Conservation (phyloP, 92 coral and sea anemone species). For the Porites rus region DNA sequence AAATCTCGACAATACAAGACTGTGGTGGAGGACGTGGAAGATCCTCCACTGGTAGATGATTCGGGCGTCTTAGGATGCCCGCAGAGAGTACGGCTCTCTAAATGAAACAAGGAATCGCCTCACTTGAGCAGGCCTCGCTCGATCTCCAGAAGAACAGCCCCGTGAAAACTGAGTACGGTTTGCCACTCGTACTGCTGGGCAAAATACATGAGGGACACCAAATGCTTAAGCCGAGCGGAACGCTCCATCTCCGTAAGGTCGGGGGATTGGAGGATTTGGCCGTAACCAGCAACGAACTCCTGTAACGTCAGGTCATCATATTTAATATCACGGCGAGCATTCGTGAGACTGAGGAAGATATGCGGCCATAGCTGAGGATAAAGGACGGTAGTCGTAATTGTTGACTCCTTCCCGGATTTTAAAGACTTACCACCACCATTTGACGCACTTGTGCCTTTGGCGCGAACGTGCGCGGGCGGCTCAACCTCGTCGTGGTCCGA, state of each 20-base stretch:
- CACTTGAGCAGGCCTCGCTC: background rate
- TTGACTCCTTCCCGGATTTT: constrained; percentile 1
- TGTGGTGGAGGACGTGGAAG: background rate
- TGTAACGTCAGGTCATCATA: constrained; percentile 25
- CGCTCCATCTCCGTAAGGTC: constrained; percentile 1
- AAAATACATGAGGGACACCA: constrained; percentile 9
- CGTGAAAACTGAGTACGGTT: constrained; percentile 21
- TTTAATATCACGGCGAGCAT: constrained; percentile 25
- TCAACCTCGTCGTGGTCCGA: too few species aligned
- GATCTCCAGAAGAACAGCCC: constrained; percentile 30
- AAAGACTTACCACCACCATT: constrained; percentile 9
- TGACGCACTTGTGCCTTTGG: too few species aligned
- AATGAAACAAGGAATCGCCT: too few species aligned
- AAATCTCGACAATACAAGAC: constrained; percentile 8
- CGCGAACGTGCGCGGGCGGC: too few species aligned
- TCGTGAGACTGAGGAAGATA: constrained; percentile 16
- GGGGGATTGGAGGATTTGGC: constrained; percentile 10
- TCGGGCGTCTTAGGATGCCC: background rate
- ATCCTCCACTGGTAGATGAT: background rate
- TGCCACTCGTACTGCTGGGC: background rate
- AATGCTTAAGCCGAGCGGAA: constrained; percentile 16
- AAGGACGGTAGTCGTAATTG: constrained; percentile 11
- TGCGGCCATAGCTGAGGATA: constrained; percentile 45
- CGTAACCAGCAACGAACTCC: constrained; percentile 36
- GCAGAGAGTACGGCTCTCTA: background rate